Conservation (phyloP, 1,140 invertebrate genomes). For the Mamestra configurata region DNA sequence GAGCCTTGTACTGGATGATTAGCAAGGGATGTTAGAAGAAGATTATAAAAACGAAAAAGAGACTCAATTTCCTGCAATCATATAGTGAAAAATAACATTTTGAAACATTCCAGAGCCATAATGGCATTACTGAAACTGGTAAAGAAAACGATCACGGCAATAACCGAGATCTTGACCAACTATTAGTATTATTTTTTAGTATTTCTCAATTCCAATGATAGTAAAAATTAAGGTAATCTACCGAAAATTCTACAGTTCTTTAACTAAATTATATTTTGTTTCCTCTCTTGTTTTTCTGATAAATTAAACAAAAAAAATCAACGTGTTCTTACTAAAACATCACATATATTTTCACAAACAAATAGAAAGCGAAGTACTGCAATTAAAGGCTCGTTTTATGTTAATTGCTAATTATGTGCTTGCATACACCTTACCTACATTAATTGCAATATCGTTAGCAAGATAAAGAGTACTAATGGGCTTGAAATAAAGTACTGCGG, state of each 20-base stretch:
- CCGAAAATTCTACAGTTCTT: background rate
- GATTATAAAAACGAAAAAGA: background rate
- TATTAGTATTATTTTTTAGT: too few relatives aligned
- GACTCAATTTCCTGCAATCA: too few relatives aligned
- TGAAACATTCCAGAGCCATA: too few relatives aligned
- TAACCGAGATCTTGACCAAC: too few relatives aligned
- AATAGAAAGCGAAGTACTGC: slow-evolving; percentile 41
- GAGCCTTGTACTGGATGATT: background rate
- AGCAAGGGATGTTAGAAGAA: background rate
- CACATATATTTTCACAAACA: slow-evolving; percentile 13
- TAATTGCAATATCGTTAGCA: slow-evolving; percentile 27
- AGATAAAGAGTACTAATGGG: slow-evolving; percentile 15
- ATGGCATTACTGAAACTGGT: too few relatives aligned
- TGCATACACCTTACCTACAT: slow-evolving; percentile 3
- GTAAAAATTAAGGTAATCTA: background rate
- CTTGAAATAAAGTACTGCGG: slow-evolving; percentile 6
- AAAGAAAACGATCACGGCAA: too few relatives aligned
- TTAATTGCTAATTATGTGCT: slow-evolving; percentile 41
- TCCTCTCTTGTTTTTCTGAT: too few relatives aligned
- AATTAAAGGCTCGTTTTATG: slow-evolving; percentile 31
- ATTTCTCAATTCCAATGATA: too few relatives aligned
- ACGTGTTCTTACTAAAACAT: background rate
- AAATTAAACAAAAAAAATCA: too few relatives aligned
- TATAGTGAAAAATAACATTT: too few relatives aligned
- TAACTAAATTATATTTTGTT: too few relatives aligned